Conservation (phyloP, 2,888 invertebrate genomes). For the Lagria hirta region DNA sequence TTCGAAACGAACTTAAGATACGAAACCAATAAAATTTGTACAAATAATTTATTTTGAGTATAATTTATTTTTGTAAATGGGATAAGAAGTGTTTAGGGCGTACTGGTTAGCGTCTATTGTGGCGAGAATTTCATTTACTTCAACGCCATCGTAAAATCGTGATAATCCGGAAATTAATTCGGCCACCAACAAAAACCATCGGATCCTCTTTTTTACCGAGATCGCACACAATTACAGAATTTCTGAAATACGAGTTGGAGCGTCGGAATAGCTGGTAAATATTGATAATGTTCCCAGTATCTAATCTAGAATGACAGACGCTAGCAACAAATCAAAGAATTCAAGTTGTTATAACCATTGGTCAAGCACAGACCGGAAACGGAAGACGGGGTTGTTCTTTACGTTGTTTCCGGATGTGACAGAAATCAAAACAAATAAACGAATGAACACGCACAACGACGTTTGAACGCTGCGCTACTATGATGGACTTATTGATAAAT, state of each 20-base stretch:
- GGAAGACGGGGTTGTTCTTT: conserved; percentile 25
- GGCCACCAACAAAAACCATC: conserved; percentile 2
- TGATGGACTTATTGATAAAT: conserved; percentile 13
- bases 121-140: background rate
- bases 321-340: conserved; percentile 22
- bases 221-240: conserved; percentile 3
- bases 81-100: no score
- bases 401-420: conserved; percentile 20
- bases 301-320: conserved; percentile 13
- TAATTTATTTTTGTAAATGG: no score
- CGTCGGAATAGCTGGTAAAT: conserved; percentile 8
- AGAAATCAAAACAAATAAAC: conserved; percentile 21
- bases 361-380: conserved; percentile 18
- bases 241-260: background rate
- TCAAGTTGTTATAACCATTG: conserved; percentile 9
- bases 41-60: no score
- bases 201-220: conserved; percentile 3
- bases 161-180: conserved; percentile 6
- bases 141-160: conserved; percentile 8
- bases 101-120: conserved; percentile 8
- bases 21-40: no score
- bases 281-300: conserved; percentile 12
- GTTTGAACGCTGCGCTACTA: conserved; percentile 4
- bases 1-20: no score
- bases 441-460: conserved; percentile 11